Evolutionary conservation across 2,797 vertebrate species (phyloP), one percentile per base, ranked within the genome.

Genomic region (Scarus forsteni): DNA sequence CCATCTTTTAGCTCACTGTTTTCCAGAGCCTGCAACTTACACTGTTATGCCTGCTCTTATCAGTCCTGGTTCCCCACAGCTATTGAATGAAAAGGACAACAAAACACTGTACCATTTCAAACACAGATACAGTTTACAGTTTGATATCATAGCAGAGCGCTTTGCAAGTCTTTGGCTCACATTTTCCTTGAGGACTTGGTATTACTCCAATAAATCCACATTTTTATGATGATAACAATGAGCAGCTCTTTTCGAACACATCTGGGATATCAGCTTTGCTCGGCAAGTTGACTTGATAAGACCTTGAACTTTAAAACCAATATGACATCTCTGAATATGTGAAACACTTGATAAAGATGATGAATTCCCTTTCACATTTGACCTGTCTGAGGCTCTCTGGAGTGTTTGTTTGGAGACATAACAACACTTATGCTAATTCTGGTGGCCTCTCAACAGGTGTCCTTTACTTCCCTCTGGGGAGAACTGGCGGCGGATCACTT

Each of bases 401-500:
- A 45, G 38, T 16, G 19, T 55, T 46, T 44, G 14, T 59, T 44
- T 54, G 36, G 52, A 66, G 64, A 44, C 43, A 19, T 43, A 53
- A 36, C 64, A 73, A 53, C 42, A 40, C 45, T 51, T 19, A 2
- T 35, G 58, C 52, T 15, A 15, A 43, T 27, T 34, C 14, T 19
- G 44, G 49, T 43, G 19, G 58, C 27, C 36, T 6, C 43, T 77
- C 68, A 10, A 15, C 58, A 56, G 61, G 39, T 7, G 43, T 61
- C 52, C 60, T 59, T 10, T 10, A 5, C n/a, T 68, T 40, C 39
- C 6, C 43, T 49, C 51, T 7, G 3, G 51, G n/a, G 63, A 74
- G 52, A 69, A 56, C 49, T 78, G 75, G 64, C 39, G 1, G 58
- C 58, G 7, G 49, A 44, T 52, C 18, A 3, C 18, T 68, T 65